Base-by-base conservation (phyloP, 2,888 invertebrate species). In the Nemotelus pantherinus region DNA sequence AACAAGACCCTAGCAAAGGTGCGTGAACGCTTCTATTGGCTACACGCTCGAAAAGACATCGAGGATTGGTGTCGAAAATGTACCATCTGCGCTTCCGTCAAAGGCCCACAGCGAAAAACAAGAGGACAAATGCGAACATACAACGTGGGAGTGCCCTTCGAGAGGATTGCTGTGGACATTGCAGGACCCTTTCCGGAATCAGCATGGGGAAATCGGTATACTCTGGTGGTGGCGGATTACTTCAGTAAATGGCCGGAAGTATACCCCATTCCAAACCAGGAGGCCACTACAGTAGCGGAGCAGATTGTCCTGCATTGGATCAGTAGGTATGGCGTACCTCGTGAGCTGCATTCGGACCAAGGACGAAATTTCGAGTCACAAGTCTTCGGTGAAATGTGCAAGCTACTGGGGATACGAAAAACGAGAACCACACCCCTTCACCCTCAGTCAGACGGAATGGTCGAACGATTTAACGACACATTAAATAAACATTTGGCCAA, bases 401-500 rank as follows among this genome's bases (percentile, higher is more conserved):
- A 77, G 6, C 5, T 80, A 6, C 60, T 81, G 48, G 80, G 80
- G 7, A 80, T 81, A 47, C 76, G 53, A 5, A 81, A 82, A 60
- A 82, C 81, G 1, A 57, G 80, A 3, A 83, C 83, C n/a, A 83
- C 83, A 1, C 78, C 82, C 4, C 68, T 83, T 6, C 82, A 82
- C 76, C 81, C 83, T 2, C 83, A 83, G 44, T 83, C 82, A 3
- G 82, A 83, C 70, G 83, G 83, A 50, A 83, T 83, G 81, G 81
- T 83, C 3, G 83, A 83, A 45, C 77, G 81, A 64, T 81, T 82
- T 70, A 83, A 83, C 65, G 63, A 79, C 43, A 83, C 82, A 0
- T 72, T 82, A 10, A 63, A 80, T 6, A 60, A 79, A 10, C 80
- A 83, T 77, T 57, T 82, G 44, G 79, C 80, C 2, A 80, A 79